A percentile compares a stretch with the other conserved stretches of the same genome.
Evolutionary conservation across 2,888 invertebrate species (phyloP).

Genomic region (Stenodema calcarata): DNA sequence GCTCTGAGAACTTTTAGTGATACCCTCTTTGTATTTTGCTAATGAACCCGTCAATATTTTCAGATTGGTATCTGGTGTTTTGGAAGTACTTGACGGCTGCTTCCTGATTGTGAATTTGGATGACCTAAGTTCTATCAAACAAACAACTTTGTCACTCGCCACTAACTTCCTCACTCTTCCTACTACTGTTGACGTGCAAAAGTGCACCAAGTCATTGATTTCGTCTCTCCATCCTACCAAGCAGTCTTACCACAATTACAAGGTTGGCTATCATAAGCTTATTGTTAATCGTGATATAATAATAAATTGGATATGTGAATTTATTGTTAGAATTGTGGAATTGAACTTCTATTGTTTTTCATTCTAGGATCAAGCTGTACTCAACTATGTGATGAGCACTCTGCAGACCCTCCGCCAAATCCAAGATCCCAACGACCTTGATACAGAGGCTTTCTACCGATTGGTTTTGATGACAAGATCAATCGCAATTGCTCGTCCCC

Average conservation of each 20-base stretch:
- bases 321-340: too few relatives aligned
- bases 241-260: constrained; percentile 82
- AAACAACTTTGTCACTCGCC: constrained; percentile 71
- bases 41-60: constrained; percentile 56
- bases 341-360: too few relatives aligned
- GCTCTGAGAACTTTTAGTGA: background rate
- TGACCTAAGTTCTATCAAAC: constrained; percentile 62
- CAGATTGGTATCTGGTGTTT: constrained; percentile 70
- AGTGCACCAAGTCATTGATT: constrained; percentile 81
- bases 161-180: constrained; percentile 73
- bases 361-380: constrained; percentile 78
- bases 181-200: constrained; percentile 74
- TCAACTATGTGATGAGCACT: constrained; percentile 76
- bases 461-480: constrained; percentile 83
- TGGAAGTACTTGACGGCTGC: constrained; percentile 78
- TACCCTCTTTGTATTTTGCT: too few relatives aligned
- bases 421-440: constrained; percentile 68
- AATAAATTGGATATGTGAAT: background rate
- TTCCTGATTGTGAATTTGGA: constrained; percentile 64
- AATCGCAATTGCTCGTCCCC: constrained; percentile 83
- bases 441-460: constrained; percentile 90
- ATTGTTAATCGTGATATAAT: background rate
- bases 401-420: constrained; percentile 70
- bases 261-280: constrained; percentile 65
- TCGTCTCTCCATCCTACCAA: constrained; percentile 79